Conservation (phyloP, 2,797 vertebrate genomes). For the Sebastes glaucus region DNA sequence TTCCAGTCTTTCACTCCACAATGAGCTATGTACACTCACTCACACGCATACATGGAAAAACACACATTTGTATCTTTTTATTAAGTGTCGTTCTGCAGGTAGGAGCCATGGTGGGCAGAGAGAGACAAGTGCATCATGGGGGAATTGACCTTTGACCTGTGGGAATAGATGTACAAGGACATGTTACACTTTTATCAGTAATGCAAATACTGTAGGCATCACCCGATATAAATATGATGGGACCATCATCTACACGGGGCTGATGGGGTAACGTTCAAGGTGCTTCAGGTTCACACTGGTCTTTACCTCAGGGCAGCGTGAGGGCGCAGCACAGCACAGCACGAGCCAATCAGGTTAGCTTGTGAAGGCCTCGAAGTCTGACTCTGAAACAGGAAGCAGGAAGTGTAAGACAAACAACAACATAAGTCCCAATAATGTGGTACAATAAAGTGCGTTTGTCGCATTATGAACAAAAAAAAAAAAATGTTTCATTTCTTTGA, state of each 20-base stretch:
- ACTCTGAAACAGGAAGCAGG: slow-evolving; percentile 85
- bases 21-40: slow-evolving; percentile 37
- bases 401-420: slow-evolving; percentile 62
- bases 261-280: neutral
- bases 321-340: slow-evolving; percentile 69
- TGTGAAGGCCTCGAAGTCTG: slow-evolving; percentile 88
- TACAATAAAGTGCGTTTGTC: neutral
- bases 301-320: slow-evolving; percentile 77
- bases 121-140: slow-evolving; percentile 71
- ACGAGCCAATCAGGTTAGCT: slow-evolving; percentile 80
- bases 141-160: slow-evolving; percentile 77
- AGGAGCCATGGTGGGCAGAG: slow-evolving; percentile 58
- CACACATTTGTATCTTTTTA: slow-evolving; percentile 38
- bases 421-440: neutral
- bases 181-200: slow-evolving; percentile 42
- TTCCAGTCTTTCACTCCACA: slow-evolving; percentile 59
- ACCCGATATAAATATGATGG: neutral
- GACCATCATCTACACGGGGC: neutral
- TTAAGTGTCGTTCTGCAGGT: slow-evolving; percentile 75
- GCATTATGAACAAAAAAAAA: neutral
- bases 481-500: neutral
- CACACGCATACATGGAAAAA: slow-evolving; percentile 41
- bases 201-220: neutral
- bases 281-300: slow-evolving; percentile 49
- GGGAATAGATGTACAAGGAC: slow-evolving; percentile 61